Conservation (phyloP, 2,888 invertebrate species). For the Eudasyphora cyanicolor region DNA sequence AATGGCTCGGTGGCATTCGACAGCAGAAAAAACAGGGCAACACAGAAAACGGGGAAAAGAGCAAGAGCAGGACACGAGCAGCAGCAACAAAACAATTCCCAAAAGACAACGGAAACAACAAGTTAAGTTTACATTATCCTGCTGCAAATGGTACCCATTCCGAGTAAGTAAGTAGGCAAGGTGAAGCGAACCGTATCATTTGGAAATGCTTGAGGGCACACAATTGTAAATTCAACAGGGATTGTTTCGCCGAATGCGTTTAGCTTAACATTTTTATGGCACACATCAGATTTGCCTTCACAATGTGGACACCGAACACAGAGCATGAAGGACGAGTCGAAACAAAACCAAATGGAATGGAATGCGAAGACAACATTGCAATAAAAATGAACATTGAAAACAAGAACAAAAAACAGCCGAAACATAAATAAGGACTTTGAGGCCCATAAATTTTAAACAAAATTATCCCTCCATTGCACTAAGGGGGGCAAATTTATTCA, state of each 20-base stretch:
- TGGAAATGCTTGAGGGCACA: slow-evolving; percentile 27
- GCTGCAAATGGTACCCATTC: not conserved
- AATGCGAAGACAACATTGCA: not conserved
- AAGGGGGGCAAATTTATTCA: not conserved
- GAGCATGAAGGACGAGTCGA: too few species aligned
- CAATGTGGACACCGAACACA: too few species aligned
- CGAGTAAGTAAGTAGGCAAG: not conserved
- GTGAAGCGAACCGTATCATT: not conserved
- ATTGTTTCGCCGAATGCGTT: slow-evolving; percentile 44
- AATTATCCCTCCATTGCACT: not conserved
- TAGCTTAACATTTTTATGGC: slow-evolving; percentile 53
- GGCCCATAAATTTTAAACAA: not conserved
- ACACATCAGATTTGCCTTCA: slow-evolving; percentile 47
- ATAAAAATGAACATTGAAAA: slow-evolving; percentile 16
- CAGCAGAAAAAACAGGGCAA: not conserved
- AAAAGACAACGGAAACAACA: slow-evolving; percentile 26
- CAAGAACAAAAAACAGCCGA: not conserved
- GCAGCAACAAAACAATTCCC: slow-evolving; percentile 7
- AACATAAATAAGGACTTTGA: not conserved
- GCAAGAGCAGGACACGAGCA: not conserved
- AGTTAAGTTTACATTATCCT: slow-evolving; percentile 21
- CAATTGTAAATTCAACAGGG: slow-evolving; percentile 45
- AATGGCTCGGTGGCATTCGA: slow-evolving; percentile 2
- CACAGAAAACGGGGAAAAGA: not conserved
- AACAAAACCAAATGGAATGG: too few species aligned